Evolutionary conservation across 1,140 invertebrate species (phyloP), one percentile per base, ranked within the genome.

Genomic region (Calliopsis andreniformis): DNA sequence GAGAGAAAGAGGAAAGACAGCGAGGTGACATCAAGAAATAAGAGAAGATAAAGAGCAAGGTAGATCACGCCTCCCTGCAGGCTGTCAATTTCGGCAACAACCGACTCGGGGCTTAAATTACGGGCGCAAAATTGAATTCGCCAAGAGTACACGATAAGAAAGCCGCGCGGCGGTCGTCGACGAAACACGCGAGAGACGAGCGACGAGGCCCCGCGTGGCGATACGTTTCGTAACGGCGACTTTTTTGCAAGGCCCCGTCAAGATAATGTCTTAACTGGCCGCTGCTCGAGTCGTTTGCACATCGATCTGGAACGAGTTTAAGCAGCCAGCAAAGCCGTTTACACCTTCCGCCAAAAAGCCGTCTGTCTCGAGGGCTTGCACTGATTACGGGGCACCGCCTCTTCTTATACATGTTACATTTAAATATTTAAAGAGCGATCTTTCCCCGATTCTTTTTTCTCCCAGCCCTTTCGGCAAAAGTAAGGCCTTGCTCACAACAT

Each of bases 241-340:
- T 55, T 80, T 83, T 83, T 84, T 72, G 35, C 81, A 77, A 76
- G 56, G 42, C n/a, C 23, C 66, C 67, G 51, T 78, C 68, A 56
- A 81, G 80, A 87, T 86, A 85, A 86, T 80, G 83, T 86, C 84
- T 86, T 79, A 86, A 86, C 80, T 64, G 83, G 49, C 53, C 73
- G 63, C 23, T 59, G 66, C 68, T 18, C 18, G 30, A 49, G 80
- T 77, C 81, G 73, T 84, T 84, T 64, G 80, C 78, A 55, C 83
- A 63, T 78, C 67, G 82, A 86, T 85, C 83, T 69, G 51, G 78
- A 83, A 78, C 84, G 84, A 78, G 80, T 83, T 79, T 83, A 72
- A 83, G 83, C 55, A 78, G 64, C 69, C 69, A 42, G 79, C 23
- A 79, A 73, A 78, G 76, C 68, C 66, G 80, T 86, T 85, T 83